These are phyloP conservation scores for Smithornis capensis DNA, from an alignment of 2,113 vertebrate genomes.

Conservation along the genomic window DNA sequence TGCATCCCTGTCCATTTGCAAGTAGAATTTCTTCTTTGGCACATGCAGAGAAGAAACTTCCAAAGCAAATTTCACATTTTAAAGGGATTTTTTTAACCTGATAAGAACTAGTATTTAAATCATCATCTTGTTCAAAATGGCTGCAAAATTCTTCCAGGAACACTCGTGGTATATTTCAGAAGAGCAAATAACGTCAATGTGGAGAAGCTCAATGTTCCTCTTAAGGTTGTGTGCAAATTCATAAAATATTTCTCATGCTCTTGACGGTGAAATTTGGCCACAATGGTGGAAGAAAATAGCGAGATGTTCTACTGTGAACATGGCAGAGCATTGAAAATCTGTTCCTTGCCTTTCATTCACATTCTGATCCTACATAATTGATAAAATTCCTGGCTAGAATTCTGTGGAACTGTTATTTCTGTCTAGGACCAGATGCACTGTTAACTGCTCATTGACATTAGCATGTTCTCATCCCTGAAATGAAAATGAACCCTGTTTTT, in stretches of 20 bases:
- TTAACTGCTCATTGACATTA: constrained; percentile 31
- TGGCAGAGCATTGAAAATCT: background rate
- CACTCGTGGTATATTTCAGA: background rate
- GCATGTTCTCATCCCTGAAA: background rate
- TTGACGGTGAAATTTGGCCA: background rate
- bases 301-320: background rate
- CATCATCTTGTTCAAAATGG: background rate
- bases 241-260: background rate
- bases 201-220: background rate
- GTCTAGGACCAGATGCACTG: constrained; percentile 33
- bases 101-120: background rate
- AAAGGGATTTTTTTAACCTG: background rate
- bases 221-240: background rate
- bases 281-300: background rate
- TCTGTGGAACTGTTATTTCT: constrained; percentile 26
- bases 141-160: background rate
- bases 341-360: constrained; percentile 4
- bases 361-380: constrained; percentile 2
- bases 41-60: background rate
- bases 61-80: background rate
- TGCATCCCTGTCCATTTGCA: background rate
- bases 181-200: background rate
- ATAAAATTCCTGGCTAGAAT: constrained; percentile 21
- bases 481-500: constrained; percentile 29
- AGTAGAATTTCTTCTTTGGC: background rate